These are phyloP conservation scores for Ephydatia muelleri DNA, from an alignment of 37 sponge, comb jelly and placozoan genomes.

Conservation along the genomic window DNA sequence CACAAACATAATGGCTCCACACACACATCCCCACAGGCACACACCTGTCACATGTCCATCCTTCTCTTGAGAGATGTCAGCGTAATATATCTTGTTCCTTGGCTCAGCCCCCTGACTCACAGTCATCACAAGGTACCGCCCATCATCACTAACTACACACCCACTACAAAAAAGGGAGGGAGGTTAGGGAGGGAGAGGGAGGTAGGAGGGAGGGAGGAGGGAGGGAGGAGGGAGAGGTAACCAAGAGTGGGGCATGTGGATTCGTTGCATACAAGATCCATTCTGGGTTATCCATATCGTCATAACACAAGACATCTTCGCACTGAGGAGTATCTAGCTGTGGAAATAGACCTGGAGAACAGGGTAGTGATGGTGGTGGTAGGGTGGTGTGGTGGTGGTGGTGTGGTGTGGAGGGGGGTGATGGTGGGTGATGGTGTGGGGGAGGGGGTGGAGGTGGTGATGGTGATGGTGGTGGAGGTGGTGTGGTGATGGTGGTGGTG, in stretches of 20 bases:
- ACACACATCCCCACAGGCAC: neutral
- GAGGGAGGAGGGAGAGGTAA: neutral
- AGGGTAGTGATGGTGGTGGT: neutral
- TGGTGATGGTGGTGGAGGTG: neutral
- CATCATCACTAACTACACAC: conserved; percentile 83
- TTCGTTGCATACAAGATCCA: conserved; percentile 75
- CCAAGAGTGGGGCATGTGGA: neutral
- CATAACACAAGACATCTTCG: conserved; percentile 82
- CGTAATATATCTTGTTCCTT: conserved; percentile 80
- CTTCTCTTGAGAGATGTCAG: conserved; percentile 48
- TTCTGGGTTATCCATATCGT: conserved; percentile 81
- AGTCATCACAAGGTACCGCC: conserved; percentile 71
- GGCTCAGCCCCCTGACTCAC: conserved; percentile 80
- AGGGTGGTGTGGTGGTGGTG: neutral
- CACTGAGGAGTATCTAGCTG: conserved; percentile 67
- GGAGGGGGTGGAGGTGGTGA: neutral
- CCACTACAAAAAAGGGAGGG: conserved; percentile 16
- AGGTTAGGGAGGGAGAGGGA: neutral
- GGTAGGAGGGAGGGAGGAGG: neutral
- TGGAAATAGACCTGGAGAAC: conserved; percentile 85
- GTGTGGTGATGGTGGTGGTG: neutral
- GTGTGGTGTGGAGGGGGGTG: neutral
- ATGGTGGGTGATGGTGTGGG: neutral
- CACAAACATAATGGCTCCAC: neutral
- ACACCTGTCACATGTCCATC: conserved; percentile 36